These are phyloP conservation scores for Eucriotettix oculatus DNA, from an alignment of 2,888 invertebrate species.

Conservation along the genomic window DNA sequence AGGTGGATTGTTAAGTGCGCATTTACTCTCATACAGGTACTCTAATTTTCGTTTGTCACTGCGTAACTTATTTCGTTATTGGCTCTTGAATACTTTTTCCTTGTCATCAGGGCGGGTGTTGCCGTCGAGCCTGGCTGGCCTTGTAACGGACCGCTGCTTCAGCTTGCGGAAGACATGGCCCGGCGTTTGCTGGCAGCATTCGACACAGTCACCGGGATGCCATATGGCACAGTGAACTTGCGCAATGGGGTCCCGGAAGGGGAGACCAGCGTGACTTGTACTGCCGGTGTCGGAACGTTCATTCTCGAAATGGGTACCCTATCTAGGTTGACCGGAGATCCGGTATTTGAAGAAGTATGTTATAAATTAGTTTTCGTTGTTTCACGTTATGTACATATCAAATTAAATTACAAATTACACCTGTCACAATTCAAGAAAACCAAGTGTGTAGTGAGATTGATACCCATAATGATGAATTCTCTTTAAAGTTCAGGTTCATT, in stretches of 20 bases:
- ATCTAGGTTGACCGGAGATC: conserved; percentile 83
- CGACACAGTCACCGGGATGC: conserved; percentile 87
- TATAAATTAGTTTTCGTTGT: too few relatives aligned
- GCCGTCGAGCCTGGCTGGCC: conserved; percentile 89
- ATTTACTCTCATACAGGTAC: conserved; percentile 71
- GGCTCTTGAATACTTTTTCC: neutral
- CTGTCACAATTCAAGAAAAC: too few relatives aligned
- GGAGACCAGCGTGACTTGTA: conserved; percentile 93
- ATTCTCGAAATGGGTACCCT: conserved; percentile 91
- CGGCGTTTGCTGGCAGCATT: conserved; percentile 79
- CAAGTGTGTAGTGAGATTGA: too few relatives aligned
- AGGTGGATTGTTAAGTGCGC: conserved; percentile 90
- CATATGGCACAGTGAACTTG: conserved; percentile 92
- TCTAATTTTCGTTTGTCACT: neutral
- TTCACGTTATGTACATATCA: too few relatives aligned
- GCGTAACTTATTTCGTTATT: neutral
- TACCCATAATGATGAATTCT: too few relatives aligned
- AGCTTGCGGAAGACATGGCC: conserved; percentile 89
- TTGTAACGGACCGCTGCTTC: conserved; percentile 83
- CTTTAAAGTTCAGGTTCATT: too few relatives aligned
- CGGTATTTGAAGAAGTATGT: conserved; percentile 74
- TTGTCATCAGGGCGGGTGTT: conserved; percentile 47
- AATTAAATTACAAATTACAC: too few relatives aligned
- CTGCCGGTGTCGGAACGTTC: conserved; percentile 95
- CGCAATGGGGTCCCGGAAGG: conserved; percentile 80